These are phyloP conservation scores for Bubo bubo DNA, from an alignment of 2,113 vertebrate species.

Conservation along the genomic window DNA sequence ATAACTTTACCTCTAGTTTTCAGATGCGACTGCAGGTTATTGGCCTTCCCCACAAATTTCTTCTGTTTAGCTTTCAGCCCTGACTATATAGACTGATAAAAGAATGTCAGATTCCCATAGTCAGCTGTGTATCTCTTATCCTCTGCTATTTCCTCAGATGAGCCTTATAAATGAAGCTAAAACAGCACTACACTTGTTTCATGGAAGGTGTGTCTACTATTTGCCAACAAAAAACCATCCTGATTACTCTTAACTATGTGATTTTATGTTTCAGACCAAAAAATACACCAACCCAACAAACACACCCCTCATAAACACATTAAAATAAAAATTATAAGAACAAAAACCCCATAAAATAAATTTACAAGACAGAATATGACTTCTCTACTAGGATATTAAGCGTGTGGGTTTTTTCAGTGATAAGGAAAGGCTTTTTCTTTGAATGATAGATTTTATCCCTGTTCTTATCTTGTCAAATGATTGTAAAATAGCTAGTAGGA, in stretches of 20 bases:
- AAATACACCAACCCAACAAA: not conserved
- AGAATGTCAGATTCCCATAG: not conserved
- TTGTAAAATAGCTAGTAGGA: not conserved
- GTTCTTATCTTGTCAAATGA: not conserved
- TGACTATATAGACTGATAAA: not conserved
- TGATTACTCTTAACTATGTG: not conserved
- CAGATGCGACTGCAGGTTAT: not conserved
- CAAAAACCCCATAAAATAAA: fast-evolving
- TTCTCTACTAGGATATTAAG: not conserved
- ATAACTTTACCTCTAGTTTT: not conserved
- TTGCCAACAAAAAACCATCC: not conserved
- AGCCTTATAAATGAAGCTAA: not conserved
- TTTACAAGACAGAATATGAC: not conserved
- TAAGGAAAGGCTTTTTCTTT: not conserved
- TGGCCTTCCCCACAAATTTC: not conserved
- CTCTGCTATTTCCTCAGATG: not conserved
- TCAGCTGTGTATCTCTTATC: not conserved
- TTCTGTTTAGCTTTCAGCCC: not conserved
- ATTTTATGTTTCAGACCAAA: not conserved
- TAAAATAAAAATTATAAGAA: not conserved
- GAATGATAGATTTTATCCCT: not conserved
- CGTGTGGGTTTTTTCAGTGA: fast-evolving
- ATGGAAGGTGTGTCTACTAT: not conserved
- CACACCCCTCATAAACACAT: fast-evolving
- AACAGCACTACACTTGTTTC: not conserved